phyloP scores from a whole-genome alignment of 2,797 vertebrate genomes.

The Danio jaintianensis region DNA sequence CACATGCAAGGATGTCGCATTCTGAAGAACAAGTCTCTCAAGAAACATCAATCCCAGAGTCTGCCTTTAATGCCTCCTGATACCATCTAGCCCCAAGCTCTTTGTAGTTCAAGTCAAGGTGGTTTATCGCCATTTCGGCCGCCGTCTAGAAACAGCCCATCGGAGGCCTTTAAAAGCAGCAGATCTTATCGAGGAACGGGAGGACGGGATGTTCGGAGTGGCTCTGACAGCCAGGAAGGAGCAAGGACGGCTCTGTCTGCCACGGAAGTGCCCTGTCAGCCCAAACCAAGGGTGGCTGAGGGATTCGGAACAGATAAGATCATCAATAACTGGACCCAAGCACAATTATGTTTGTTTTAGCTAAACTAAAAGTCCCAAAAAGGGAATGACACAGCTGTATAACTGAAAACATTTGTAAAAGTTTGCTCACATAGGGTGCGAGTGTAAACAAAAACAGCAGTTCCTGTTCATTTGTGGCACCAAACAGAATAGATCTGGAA shows the following conservation, averaged over 20 bases:
- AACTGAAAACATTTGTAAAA: neutral
- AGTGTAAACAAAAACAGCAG: constrained; percentile 19
- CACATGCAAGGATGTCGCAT: constrained; percentile 16
- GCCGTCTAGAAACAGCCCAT: constrained; percentile 38
- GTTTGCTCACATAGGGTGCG: constrained; percentile 3
- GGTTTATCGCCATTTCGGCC: constrained; percentile 55
- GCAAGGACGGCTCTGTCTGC: constrained; percentile 10
- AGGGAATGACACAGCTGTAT: neutral
- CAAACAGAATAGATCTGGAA: constrained; percentile 9
- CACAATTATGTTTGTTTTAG: constrained; percentile 42
- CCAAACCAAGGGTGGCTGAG: constrained; percentile 24
- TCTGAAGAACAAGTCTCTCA: constrained; percentile 19
- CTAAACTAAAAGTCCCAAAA: constrained; percentile 30
- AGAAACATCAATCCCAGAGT: constrained; percentile 19
- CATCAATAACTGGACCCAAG: constrained; percentile 46
- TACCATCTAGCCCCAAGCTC: constrained; percentile 44
- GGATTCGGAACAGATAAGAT: constrained; percentile 45
- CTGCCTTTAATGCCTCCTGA: constrained; percentile 34
- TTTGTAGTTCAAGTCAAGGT: constrained; percentile 44
- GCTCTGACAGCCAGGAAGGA: constrained; percentile 35
- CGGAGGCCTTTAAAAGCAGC: constrained; percentile 51
- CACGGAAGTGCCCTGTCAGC: constrained; percentile 45
- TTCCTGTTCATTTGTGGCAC: constrained; percentile 27
- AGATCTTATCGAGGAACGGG: constrained; percentile 55
- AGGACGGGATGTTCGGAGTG: constrained; percentile 28